These are phyloP conservation scores for Malurus leucopterus DNA, from an alignment of 2,797 vertebrate species.

Conservation along the genomic window DNA sequence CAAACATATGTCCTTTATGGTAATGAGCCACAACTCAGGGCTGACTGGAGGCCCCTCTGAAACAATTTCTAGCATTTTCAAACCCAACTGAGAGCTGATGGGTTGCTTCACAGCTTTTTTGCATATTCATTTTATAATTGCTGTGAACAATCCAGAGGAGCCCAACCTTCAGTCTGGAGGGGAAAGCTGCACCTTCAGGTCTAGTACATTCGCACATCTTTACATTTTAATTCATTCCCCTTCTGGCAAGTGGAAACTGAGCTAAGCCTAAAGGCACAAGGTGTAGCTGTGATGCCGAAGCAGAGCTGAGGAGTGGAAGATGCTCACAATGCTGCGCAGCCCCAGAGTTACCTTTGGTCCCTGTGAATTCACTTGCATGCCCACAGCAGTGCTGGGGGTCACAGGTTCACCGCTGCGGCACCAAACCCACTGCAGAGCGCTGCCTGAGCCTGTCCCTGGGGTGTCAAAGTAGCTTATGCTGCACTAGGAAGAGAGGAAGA, in stretches of 20 bases:
- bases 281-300: conserved; percentile 5
- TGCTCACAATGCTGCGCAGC: background rate
- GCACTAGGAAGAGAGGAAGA: conserved; percentile 26
- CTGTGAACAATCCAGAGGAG: background rate
- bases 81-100: background rate
- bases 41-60: background rate
- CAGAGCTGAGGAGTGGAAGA: background rate
- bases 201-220: background rate
- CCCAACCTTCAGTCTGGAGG: background rate
- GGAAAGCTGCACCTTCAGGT: background rate
- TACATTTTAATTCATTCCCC: background rate
- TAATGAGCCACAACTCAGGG: background rate
- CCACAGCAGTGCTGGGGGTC: conserved; percentile 25
- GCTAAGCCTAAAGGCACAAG: background rate
- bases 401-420: background rate
- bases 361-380: conserved; percentile 6
- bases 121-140: background rate
- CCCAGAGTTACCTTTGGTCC: background rate
- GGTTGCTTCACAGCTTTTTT: background rate
- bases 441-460: conserved; percentile 22
- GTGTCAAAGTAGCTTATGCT: conserved; percentile 37
- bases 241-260: background rate
- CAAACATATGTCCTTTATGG: background rate
- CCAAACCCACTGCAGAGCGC: conserved; percentile 25
- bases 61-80: background rate